A percentile compares a stretch with the other conserved stretches of the same genome.
Conservation (phyloP, 2,797 vertebrate genomes). For the Amblyraja radiata region DNA sequence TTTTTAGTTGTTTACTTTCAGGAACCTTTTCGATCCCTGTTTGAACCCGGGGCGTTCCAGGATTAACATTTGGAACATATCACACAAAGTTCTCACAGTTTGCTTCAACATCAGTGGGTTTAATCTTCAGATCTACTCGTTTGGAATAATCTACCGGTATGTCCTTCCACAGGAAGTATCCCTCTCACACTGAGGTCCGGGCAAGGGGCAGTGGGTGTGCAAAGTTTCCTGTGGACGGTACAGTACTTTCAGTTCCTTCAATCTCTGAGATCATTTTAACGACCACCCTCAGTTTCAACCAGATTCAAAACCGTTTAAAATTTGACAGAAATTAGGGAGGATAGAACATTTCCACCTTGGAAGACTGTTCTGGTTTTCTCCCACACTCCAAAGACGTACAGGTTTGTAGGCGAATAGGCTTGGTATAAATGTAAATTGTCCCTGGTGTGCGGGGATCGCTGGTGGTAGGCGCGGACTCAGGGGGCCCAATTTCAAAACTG, state of each 20-base stretch:
- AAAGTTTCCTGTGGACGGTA: neutral
- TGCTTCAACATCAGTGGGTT: neutral
- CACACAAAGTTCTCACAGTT: neutral
- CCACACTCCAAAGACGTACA: too few relatives aligned
- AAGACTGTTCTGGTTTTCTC: neutral
- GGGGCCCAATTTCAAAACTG: too few relatives aligned
- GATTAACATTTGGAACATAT: neutral
- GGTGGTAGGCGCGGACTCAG: too few relatives aligned
- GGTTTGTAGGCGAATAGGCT: too few relatives aligned
- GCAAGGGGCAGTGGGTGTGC: neutral
- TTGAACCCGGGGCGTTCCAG: too few relatives aligned
- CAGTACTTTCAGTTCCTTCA: conserved; percentile 20
- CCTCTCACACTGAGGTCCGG: neutral
- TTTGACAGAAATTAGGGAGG: neutral
- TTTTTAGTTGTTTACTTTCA: neutral
- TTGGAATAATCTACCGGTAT: neutral
- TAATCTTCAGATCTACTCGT: neutral
- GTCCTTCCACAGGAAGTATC: neutral
- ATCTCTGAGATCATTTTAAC: neutral
- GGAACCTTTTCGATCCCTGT: neutral
- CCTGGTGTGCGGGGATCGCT: too few relatives aligned
- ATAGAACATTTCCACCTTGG: neutral
- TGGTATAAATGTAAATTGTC: too few relatives aligned
- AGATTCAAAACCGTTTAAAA: neutral
- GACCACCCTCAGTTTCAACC: neutral